A percentile compares a stretch with the other conserved stretches of the same genome.
Conservation (phyloP, 2,888 invertebrate species). For the Timema cristinae region DNA sequence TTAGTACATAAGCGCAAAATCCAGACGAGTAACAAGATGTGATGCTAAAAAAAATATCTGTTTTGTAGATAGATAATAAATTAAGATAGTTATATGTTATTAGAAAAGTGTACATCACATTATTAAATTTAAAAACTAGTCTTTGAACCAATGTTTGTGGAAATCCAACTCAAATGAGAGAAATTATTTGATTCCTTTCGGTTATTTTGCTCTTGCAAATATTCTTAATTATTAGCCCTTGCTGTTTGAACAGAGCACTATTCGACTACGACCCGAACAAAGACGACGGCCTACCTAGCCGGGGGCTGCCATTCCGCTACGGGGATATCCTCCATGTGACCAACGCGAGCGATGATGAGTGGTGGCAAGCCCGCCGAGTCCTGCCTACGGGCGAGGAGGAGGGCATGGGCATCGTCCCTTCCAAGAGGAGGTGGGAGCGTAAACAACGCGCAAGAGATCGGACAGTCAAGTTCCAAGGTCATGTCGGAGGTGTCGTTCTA, state of each 20-base stretch:
- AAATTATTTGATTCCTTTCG: too few relatives aligned
- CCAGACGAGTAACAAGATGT: too few relatives aligned
- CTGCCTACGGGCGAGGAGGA: conserved; percentile 66
- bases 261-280: conserved; percentile 98
- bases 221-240: too few relatives aligned
- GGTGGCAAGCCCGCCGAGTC: conserved; percentile 93
- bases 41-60: too few relatives aligned
- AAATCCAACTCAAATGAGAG: too few relatives aligned
- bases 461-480: conserved; percentile 96
- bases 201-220: too few relatives aligned
- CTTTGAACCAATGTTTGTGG: too few relatives aligned
- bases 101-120: too few relatives aligned
- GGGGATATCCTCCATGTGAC: conserved; percentile 98
- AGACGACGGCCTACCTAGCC: conserved; percentile 94
- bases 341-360: conserved; percentile 98
- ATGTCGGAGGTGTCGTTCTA: conserved; percentile 60
- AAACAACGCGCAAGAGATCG: conserved; percentile 95
- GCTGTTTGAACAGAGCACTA: conserved; percentile 67
- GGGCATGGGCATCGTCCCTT: conserved; percentile 94
- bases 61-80: too few relatives aligned
- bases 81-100: too few relatives aligned
- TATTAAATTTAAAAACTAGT: too few relatives aligned
- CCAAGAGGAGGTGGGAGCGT: conserved; percentile 91
- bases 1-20: too few relatives aligned
- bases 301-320: conserved; percentile 92